These are phyloP conservation scores for Prunella himalayana DNA, from an alignment of 2,113 vertebrate genomes.

Conservation along the genomic window DNA sequence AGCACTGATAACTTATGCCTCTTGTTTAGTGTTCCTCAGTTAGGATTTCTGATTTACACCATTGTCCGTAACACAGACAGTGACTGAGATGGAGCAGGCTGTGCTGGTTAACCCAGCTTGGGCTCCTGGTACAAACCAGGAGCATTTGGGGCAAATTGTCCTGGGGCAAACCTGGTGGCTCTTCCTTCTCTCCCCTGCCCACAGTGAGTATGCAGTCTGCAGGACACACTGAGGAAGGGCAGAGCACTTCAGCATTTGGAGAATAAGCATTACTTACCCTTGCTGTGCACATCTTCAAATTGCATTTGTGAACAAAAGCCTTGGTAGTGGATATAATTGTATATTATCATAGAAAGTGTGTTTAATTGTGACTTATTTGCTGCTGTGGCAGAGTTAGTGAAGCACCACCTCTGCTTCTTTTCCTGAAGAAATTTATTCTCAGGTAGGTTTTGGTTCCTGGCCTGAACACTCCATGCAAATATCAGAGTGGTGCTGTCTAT, in stretches of 20 bases:
- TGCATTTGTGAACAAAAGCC: background rate
- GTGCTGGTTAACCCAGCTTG: accelerated
- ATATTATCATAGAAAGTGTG: background rate
- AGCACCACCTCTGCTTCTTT: background rate
- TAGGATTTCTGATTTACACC: background rate
- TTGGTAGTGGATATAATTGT: background rate
- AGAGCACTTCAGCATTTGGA: background rate
- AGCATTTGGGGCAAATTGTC: no score
- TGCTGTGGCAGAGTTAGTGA: background rate
- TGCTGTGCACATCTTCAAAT: background rate
- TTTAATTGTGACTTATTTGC: background rate
- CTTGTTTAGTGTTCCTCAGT: accelerated
- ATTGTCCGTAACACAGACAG: accelerated
- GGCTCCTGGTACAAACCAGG: no score
- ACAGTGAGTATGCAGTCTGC: accelerated
- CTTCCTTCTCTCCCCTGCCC: background rate
- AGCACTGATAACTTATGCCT: background rate
- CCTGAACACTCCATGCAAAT: background rate
- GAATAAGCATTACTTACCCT: background rate
- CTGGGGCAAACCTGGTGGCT: background rate
- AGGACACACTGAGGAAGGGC: background rate
- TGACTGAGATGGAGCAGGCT: background rate
- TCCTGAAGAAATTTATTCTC: background rate
- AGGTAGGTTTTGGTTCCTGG: background rate
- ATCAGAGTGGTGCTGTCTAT: background rate